A percentile compares a stretch with the other conserved stretches of the same genome.
phyloP scores from a whole-genome alignment of 2,797 vertebrate genomes.

The Steatocranus sp. region DNA sequence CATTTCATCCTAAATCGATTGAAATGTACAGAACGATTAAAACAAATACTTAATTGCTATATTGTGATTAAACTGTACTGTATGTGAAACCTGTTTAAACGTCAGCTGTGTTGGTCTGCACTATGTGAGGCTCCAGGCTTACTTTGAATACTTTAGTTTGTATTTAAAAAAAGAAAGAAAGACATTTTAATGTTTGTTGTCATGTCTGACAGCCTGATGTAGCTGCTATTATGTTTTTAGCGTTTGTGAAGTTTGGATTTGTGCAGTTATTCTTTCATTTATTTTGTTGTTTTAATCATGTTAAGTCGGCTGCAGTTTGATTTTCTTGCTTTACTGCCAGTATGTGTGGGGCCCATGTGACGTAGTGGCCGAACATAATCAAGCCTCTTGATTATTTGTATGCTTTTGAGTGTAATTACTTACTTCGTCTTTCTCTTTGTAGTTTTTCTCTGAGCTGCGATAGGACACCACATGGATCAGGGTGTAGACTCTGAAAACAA shows the following conservation, averaged over 20 bases:
- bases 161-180: fast-evolving
- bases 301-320: neutral
- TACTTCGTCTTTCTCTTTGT: slow-evolving; percentile 49
- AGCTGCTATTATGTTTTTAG: neutral
- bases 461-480: slow-evolving; percentile 81
- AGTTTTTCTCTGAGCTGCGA: slow-evolving; percentile 74
- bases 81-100: neutral
- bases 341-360: neutral
- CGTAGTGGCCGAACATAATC: neutral
- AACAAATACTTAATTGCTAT: neutral
- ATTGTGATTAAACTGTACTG: neutral
- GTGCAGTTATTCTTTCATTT: neutral
- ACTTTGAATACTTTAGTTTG: neutral
- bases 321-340: neutral
- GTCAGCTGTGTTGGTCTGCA: neutral
- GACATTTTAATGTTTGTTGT: neutral
- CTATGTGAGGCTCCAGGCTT: neutral
- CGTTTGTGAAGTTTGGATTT: neutral
- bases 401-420: slow-evolving; percentile 15
- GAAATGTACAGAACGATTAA: neutral
- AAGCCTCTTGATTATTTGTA: neutral
- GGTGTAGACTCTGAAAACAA: slow-evolving; percentile 74
- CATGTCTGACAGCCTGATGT: neutral
- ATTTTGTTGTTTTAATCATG: neutral
- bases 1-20: neutral